Evolutionary conservation across 2,888 invertebrate genomes (phyloP), one percentile per base, ranked within the genome.

Genomic region (Zootermopsis nevadensis): DNA sequence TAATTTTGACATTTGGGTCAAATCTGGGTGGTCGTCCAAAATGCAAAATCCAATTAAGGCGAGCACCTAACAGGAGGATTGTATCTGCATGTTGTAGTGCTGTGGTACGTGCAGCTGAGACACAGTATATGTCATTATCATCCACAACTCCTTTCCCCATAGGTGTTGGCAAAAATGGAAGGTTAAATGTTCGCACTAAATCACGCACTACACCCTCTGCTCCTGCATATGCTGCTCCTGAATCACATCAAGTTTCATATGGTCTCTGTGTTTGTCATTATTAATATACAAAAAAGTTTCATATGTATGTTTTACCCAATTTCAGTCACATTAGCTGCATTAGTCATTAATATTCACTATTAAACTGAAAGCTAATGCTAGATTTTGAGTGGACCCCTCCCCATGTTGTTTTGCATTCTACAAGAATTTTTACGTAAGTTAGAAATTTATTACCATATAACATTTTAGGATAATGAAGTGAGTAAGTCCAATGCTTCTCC

Each of bases 41-140:
- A 90, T 99, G 99, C 85, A 99, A 92, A 90, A 99, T 99, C 99
- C 99, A 99, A 90, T 99, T 99, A 30, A 99, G 91, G 66, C 99
- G 91, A 0, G 98, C 99, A 0, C 99, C 99, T 66, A 98, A 89
- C 80, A 98, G 90, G 4, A 99, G 87, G 3, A 99, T 92, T 0
- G 97, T 96, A 89, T 99, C 99, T 0, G 98, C 96, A 86, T 96
- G 93, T 87, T 94, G 94, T 80, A 99, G 90, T 0, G 98, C 99
- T 84, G 93, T 89, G 0, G 98, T 98, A 82, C 98, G 93, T 2
- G 98, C 98, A 12, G 97, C 93, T 0, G 95, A 94, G n/a, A 98
- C 95, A 89, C 96, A 97, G 86, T 93, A 92, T 19, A 90, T 87
- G 0, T 94, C 93, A 55, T 90, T 91, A 88, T 96, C 96, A 8